Evolutionary conservation across 2,888 invertebrate species (phyloP), one percentile per base, ranked within the genome.

Genomic region (Bellardia bayeri): DNA sequence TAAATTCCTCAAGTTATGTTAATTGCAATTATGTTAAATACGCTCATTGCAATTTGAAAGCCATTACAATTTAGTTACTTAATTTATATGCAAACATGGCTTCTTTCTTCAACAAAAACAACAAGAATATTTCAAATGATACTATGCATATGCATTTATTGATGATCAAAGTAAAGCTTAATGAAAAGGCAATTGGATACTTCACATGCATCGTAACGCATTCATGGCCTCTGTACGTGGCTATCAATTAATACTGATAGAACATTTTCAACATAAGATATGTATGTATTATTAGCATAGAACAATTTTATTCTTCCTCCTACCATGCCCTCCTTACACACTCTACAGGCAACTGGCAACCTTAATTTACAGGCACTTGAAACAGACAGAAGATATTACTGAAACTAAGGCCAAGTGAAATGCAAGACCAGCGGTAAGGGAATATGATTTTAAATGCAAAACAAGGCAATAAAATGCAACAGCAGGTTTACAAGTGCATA

Each of bases 161-260:
- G 30, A 64, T 82, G 82, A 85, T 82, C 87, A 87, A 87, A 87
- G 85, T 84, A 79, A 79, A 78, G 69, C 33, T 8, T 82, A 85
- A 82, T 84, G 76, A 80, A 75, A 83, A 71, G 83, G 51, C 82
- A 68, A 86, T 14, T 75, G 64, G 13, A 80, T 82, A 63, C 82
- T 82, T 72, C 14, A 80, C 13, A 63, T 33, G 37, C 66, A 58
- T 45, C 1, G 37, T 58, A 58, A 37, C 1, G 45, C 45, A 45
- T 4, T 0, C 51, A 51, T 30, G 9, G 30, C 2, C 14, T 56
- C 54, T 71, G 82, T 64, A 84, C 87, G 85, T 87, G 87, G 78
- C 75, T 82, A 85, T 87, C 79, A 85, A 87, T 87, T 85, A 85
- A 87, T 87, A 84, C 68, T 84, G 82, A 78, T 84, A 49, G 16